Conservation (phyloP, 2,888 invertebrate species). For the Listrodromus nycthemerus region DNA sequence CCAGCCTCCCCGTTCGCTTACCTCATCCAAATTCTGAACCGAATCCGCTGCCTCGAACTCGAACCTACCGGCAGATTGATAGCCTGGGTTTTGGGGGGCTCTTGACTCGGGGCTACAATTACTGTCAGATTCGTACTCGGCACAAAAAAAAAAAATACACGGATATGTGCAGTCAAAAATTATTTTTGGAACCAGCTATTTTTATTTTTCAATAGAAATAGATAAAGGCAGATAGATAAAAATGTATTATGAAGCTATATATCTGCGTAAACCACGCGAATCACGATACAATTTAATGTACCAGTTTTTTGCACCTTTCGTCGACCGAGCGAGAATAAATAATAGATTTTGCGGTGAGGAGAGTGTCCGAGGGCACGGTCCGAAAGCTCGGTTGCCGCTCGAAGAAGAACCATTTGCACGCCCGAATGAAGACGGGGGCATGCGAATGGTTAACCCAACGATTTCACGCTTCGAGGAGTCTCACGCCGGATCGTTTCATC, state of each 20-base stretch:
- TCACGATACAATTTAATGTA: neutral
- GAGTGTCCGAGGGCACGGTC: conserved; percentile 24
- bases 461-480: conserved; percentile 51
- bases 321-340: conserved; percentile 35
- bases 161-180: neutral
- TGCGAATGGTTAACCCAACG: conserved; percentile 51
- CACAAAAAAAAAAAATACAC: neutral
- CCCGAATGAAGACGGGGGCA: conserved; percentile 50
- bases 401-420: conserved; percentile 53
- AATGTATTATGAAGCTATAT: neutral
- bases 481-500: conserved; percentile 41
- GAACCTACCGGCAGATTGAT: conserved; percentile 2
- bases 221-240: neutral
- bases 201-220: neutral
- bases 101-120: neutral
- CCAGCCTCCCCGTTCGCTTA: conserved; percentile 73
- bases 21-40: conserved; percentile 82
- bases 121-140: neutral
- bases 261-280: neutral
- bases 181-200: too few species aligned
- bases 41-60: conserved; percentile 74
- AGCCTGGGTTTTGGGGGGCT: neutral
- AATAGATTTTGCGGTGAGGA: conserved; percentile 43
- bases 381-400: conserved; percentile 31
- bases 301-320: conserved; percentile 14